Evolutionary conservation across 1,140 invertebrate genomes (phyloP), one percentile per base, ranked within the genome.

Genomic region (Tenebrio molitor): DNA sequence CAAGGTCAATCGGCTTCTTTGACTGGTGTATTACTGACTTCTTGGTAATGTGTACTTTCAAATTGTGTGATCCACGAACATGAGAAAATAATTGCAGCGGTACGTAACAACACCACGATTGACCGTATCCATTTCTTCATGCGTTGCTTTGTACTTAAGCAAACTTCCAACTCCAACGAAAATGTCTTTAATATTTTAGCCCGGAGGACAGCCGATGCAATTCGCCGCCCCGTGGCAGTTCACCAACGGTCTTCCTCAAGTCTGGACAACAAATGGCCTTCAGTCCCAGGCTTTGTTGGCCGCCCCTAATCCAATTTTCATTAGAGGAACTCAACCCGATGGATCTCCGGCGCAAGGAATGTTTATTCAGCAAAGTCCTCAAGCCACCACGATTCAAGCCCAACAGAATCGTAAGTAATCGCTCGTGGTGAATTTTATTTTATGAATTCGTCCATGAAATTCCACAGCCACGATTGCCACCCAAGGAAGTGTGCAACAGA

Each of bases 351-450:
- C 85, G 29, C 75, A 74, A n/a, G 84, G 86, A 50, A 95, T 96
- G 91, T 95, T 94, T 76, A 95, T 96, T 75, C 93, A 95, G 79
- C 93, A 95, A 80, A 92, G 91, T 80, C 90, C 92, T 7, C 92
- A 92, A 73, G 85, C 88, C 66, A 84, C 88, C 10, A 81, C 84
- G 0, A 84, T 85, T 53, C 83, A 84, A 72, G 84, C 46, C 0
- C 79, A 83, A 75, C 89, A 90, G 71, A 89, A 89, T 83, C 85
- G 88, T 89, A 78, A 84, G 41, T 46, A 14, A 19, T 41, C 19
- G 23, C 7, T 72, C 7, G 7, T 15, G 29, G 42, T 74, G 64
- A 36, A 16, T 39, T 71, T 12, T 23, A 65, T 34, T 50, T 3
- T 70, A 42, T 53, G 71, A 39, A 4, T 12, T 5, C 7, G 12